Conservation (phyloP, 2,113 vertebrate species). For the Phaethon lepturus region DNA sequence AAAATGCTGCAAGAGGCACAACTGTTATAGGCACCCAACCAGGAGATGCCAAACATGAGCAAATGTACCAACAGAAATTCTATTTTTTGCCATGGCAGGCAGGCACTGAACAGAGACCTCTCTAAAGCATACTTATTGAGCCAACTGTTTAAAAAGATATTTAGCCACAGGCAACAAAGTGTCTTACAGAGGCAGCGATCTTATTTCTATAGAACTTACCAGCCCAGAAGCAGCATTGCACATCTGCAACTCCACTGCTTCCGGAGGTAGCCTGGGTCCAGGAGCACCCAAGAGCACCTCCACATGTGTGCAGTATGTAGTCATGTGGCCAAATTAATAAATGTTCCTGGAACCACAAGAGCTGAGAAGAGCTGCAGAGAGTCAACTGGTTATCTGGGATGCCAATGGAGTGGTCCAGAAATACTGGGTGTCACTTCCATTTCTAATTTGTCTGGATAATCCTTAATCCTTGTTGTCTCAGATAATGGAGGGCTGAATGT, state of each 20-base stretch:
- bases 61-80: not conserved
- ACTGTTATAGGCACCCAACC: accelerated
- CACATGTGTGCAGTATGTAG: accelerated
- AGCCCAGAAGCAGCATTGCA: not conserved
- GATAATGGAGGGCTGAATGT: not conserved
- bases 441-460: not conserved
- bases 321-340: not conserved
- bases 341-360: not conserved
- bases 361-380: not conserved
- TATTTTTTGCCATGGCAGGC: not conserved
- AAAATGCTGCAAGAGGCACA: not conserved
- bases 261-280: not conserved
- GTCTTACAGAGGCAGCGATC: not conserved
- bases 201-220: not conserved
- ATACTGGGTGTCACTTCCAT: not conserved
- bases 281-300: not conserved
- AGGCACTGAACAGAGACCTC: not conserved
- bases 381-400: not conserved
- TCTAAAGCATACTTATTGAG: not conserved
- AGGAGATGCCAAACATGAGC: not conserved
- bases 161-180: not conserved
- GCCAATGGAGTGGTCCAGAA: not conserved
- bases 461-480: not conserved
- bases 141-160: not conserved
- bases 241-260: not conserved